phyloP scores from a whole-genome alignment of 1,140 invertebrate genomes.

The Hycleus cichorii region DNA sequence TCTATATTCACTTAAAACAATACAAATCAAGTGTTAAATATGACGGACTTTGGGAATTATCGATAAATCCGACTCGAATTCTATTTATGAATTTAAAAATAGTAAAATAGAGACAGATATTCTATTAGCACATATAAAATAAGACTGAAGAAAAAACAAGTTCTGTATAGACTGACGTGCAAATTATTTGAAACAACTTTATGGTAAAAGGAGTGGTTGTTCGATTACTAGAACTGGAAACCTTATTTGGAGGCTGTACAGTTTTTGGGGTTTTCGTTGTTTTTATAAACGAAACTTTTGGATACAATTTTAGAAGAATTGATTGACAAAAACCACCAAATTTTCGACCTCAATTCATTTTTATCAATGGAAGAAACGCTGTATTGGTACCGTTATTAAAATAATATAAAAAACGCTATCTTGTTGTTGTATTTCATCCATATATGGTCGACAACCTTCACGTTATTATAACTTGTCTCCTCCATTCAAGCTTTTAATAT shows the following conservation, averaged over 20 bases:
- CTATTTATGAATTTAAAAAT: constrained; percentile 6
- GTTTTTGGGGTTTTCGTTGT: no score
- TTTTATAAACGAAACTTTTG: no score
- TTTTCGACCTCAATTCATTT: background rate
- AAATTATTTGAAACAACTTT: no score
- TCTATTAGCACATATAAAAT: no score
- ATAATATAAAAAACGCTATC: background rate
- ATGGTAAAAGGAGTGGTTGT: no score
- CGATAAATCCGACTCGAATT: constrained; percentile 6
- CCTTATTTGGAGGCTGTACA: no score
- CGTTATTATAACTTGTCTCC: background rate
- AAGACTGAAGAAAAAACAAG: no score
- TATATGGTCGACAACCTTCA: constrained; percentile 14
- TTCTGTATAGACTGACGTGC: no score
- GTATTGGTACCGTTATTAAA: background rate
- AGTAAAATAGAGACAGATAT: constrained; percentile 9
- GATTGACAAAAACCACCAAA: no score
- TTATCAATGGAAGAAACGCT: background rate
- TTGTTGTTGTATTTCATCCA: background rate
- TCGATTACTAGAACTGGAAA: no score
- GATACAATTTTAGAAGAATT: no score
- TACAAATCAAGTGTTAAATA: background rate
- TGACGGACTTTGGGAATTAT: background rate
- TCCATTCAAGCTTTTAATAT: constrained; percentile 2
- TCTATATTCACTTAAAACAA: background rate